A percentile compares a stretch with the other conserved stretches of the same genome.
These are phyloP conservation scores for Lytechinus pictus DNA, from an alignment of 35 echinoderm and acorn worm genomes.

Conservation along the genomic window DNA sequence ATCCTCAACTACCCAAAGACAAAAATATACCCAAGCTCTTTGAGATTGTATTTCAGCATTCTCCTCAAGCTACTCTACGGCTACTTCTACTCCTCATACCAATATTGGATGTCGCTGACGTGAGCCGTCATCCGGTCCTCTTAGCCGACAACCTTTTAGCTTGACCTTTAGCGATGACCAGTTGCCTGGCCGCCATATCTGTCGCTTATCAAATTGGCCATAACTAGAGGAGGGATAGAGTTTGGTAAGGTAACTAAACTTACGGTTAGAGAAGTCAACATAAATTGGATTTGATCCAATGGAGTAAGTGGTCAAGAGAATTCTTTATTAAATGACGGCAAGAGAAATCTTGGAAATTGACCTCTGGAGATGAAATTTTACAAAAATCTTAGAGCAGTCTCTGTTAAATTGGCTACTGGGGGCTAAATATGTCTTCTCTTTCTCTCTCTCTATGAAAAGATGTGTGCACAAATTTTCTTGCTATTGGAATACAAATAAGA, in stretches of 20 bases:
- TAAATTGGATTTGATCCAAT: background rate
- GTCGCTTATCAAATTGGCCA: conserved; percentile 23
- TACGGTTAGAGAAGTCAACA: background rate
- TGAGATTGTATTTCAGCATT: background rate
- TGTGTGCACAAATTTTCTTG: too few relatives aligned
- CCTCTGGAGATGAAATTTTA: background rate
- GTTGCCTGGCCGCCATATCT: background rate
- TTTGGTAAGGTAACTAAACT: background rate
- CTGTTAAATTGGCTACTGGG: background rate
- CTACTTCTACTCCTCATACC: conserved; percentile 1
- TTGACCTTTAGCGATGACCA: conserved; percentile 39
- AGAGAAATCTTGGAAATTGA: background rate
- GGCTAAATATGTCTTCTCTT: too few relatives aligned
- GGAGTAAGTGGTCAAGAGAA: background rate
- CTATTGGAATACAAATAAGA: too few relatives aligned
- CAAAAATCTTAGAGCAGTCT: background rate
- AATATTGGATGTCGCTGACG: conserved; percentile 29
- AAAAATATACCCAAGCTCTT: conserved; percentile 13
- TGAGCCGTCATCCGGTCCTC: conserved; percentile 28
- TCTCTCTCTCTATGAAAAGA: too few relatives aligned
- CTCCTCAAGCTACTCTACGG: background rate
- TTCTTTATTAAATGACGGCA: background rate
- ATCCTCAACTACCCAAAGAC: conserved; percentile 17
- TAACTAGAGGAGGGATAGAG: background rate
- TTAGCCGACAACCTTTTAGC: conserved; percentile 22